Percentiles rank a stretch among this genome's conserved stretches.
Evolutionary conservation across 2,113 vertebrate genomes (phyloP).

Genomic region (Epinephelus moara): DNA sequence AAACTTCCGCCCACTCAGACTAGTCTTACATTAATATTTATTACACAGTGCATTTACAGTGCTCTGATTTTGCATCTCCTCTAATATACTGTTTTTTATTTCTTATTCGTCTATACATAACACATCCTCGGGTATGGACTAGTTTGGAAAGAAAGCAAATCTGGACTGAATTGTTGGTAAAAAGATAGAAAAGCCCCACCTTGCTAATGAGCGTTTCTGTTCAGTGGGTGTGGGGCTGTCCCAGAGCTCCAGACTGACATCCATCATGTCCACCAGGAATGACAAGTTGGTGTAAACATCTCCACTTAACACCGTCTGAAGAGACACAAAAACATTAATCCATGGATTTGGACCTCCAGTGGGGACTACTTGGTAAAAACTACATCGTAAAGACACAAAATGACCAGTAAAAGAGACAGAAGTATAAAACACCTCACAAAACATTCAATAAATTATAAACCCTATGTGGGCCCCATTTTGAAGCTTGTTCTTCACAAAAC

Average conservation of each 20-base stretch:
- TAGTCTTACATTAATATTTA: no score
- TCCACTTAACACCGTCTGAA: conserved; percentile 95
- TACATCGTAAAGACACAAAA: neutral
- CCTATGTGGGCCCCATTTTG: no score
- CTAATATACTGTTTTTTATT: no score
- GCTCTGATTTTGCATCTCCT: no score
- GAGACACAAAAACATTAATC: conserved; percentile 1
- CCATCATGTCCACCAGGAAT: conserved; percentile 95
- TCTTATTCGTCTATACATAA: no score
- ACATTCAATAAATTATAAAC: no score
- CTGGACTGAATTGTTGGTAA: neutral
- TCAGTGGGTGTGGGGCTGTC: conserved; percentile 84
- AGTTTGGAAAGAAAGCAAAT: neutral
- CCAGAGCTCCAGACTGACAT: conserved; percentile 95
- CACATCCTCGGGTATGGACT: no score
- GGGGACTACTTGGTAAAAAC: neutral
- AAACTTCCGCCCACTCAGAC: no score
- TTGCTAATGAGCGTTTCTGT: conserved; percentile 88
- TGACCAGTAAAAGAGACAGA: neutral
- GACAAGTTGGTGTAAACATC: conserved; percentile 93
- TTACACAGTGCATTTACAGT: no score
- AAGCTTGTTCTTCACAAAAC: no score
- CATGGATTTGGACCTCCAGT: neutral
- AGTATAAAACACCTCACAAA: no score
- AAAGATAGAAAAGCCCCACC: conserved; percentile 75